A percentile compares a stretch with the other conserved stretches of the same genome.
Evolutionary conservation across 2,888 invertebrate species (phyloP).

Genomic region (Pelosia muscerda): DNA sequence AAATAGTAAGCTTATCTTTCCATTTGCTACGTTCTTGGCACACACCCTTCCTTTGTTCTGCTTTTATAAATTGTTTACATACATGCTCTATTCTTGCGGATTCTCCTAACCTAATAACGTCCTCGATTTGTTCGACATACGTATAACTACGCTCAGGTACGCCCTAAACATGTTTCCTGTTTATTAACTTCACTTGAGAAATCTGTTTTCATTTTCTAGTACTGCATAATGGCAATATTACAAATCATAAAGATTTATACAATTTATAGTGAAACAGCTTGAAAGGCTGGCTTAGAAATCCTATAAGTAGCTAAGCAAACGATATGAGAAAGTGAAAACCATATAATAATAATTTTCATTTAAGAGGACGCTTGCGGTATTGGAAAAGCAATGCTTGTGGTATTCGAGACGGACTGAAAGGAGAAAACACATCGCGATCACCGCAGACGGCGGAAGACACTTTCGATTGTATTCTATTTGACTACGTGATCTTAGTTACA

Average conservation of each 20-base stretch:
- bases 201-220: not conserved
- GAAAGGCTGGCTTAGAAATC: constrained; percentile 2
- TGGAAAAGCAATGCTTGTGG: constrained; percentile 61
- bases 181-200: not conserved
- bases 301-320: constrained; percentile 25
- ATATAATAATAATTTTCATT: constrained; percentile 48
- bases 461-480: constrained; percentile 46
- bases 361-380: constrained; percentile 54
- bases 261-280: constrained; percentile 2
- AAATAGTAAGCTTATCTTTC: too few species aligned
- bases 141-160: too few species aligned
- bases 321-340: constrained; percentile 63
- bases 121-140: too few species aligned
- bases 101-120: not conserved
- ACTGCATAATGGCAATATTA: not conserved
- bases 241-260: not conserved
- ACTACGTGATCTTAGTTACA: constrained; percentile 39
- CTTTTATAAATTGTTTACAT: not conserved
- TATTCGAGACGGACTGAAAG: constrained; percentile 51
- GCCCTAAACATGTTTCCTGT: not conserved
- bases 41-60: not conserved
- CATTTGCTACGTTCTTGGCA: too few species aligned
- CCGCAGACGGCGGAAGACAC: constrained; percentile 34
- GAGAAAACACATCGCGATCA: constrained; percentile 53
- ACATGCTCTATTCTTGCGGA: not conserved